Conservation (phyloP, 2,113 vertebrate genomes). For the Miniopterus natalensis region DNA sequence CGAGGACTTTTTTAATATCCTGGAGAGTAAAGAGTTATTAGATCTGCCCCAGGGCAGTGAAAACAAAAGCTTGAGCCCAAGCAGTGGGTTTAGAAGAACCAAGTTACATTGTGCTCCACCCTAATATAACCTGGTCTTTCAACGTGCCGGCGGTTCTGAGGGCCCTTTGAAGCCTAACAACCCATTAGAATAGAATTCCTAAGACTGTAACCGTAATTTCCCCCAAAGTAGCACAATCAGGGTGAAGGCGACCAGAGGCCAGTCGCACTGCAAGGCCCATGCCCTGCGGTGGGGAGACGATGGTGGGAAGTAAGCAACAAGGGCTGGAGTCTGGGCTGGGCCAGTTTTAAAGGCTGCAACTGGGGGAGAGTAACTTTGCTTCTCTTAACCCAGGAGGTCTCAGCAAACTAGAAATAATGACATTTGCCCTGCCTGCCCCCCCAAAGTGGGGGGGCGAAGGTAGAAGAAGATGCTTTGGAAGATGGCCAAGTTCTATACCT, state of each 20-base stretch:
- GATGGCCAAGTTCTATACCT: background rate
- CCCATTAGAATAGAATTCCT: constrained; percentile 41
- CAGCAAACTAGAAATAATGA: background rate
- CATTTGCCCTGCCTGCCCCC: background rate
- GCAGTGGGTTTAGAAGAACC: constrained; percentile 15
- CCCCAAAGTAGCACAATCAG: constrained; percentile 52
- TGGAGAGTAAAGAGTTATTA: constrained; percentile 5
- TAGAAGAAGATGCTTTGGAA: background rate
- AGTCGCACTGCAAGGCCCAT: background rate
- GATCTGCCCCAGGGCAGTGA: background rate
- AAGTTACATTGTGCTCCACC: constrained; percentile 4
- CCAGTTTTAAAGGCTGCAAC: background rate
- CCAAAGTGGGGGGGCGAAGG: background rate
- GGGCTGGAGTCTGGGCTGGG: background rate
- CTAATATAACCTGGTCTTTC: background rate
- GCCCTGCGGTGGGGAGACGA: background rate
- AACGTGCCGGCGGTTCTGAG: background rate
- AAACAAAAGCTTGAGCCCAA: background rate
- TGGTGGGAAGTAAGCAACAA: background rate
- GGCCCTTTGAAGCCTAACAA: constrained; percentile 12
- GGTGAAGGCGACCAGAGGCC: constrained; percentile 21
- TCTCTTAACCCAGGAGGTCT: background rate
- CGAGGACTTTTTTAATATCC: background rate
- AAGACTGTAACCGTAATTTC: constrained; percentile 33
- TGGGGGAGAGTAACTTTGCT: background rate